Conservation (phyloP, 2,797 vertebrate genomes). For the Meda fulgida region DNA sequence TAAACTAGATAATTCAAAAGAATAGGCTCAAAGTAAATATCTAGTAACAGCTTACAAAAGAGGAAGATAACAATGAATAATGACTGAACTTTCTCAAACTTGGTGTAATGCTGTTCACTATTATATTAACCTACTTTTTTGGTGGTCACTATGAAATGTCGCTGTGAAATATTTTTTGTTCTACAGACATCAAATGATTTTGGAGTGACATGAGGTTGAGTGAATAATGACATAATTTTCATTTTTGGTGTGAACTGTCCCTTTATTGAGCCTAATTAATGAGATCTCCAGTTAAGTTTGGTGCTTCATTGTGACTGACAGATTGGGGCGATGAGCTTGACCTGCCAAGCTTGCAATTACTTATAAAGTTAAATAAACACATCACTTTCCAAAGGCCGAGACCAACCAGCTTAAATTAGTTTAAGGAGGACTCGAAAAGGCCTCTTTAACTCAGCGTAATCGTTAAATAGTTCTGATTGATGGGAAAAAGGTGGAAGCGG, state of each 20-base stretch:
- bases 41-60: not conserved
- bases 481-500: constrained; percentile 35
- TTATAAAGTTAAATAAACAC: constrained; percentile 37
- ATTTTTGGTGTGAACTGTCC: not conserved
- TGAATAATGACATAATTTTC: not conserved
- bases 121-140: not conserved
- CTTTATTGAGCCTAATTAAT: constrained; percentile 40
- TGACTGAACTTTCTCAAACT: not conserved
- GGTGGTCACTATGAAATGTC: not conserved
- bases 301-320: constrained; percentile 16
- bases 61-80: not conserved
- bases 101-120: not conserved
- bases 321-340: constrained; percentile 36
- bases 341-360: constrained; percentile 45
- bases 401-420: constrained; percentile 33
- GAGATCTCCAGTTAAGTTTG: not conserved
- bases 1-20: not conserved
- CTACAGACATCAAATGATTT: not conserved
- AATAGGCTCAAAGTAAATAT: not conserved
- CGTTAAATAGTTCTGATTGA: constrained; percentile 43
- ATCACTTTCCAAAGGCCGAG: constrained; percentile 15
- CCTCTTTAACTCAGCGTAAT: constrained; percentile 52
- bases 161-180: not conserved
- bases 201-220: not conserved
- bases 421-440: constrained; percentile 49